Evolutionary conservation across 2,888 invertebrate species (phyloP), one percentile per base, ranked within the genome.

Genomic region (Nomada lathburiana): DNA sequence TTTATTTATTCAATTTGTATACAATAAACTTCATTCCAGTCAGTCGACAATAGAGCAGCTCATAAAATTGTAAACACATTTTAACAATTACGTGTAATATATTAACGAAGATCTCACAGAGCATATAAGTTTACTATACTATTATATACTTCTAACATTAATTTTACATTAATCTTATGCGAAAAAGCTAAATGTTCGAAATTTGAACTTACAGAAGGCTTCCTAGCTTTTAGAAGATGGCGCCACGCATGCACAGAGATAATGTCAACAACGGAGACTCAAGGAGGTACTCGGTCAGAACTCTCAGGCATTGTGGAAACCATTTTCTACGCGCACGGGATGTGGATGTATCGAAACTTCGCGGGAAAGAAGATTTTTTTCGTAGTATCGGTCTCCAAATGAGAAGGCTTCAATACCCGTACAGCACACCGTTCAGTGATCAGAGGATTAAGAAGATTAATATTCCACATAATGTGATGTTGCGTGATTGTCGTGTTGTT

Each of bases 401-500:
- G 71, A 82, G 26, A 52, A 62, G 55, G 29, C n/a, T 5, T 16
- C 44, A 64, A 20, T 47, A 36, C 11, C 42, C 50, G 11, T 59
- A 65, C 5, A 42, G 2, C 11, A 18, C n/a, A 11, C 9, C 20
- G 9, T 18, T 73, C 18, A 55, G 63, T 9, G n/a, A 9, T 4
- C 26, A 5, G 4, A 3, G 9, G 4, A 36, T 4, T 9, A 47
- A 26, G 11, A 60, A 26, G 0, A 53, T 65, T 2, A 76, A 74
- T 29, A 47, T 72, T 20, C 47, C 86, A 4, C 1, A 42, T 55
- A 65, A n/a, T 16, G 72, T 80, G 5, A 67, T 29, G 57, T 69
- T 91, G 5, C 87, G 82, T 36, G 82, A 89, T 13, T 91, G 92
- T 47, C 80, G 87, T 3, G 91, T 92, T 0, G 80, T 86, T 50